Evolutionary conservation across 2,113 vertebrate genomes (phyloP), one percentile per base, ranked within the genome.

Genomic region (Haliaeetus leucogaster): DNA sequence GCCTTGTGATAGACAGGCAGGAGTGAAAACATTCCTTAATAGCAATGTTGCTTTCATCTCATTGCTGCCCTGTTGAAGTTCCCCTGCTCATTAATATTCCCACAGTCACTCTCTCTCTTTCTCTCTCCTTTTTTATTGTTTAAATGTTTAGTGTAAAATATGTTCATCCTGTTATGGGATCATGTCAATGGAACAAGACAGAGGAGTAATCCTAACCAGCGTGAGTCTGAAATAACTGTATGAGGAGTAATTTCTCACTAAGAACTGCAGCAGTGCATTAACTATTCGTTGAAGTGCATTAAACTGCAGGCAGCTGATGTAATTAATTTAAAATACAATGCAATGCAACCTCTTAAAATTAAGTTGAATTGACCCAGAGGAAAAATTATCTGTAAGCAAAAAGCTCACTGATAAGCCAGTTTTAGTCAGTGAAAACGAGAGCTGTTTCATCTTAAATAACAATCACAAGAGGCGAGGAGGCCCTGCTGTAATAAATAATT

Each of bases 1-100:
- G 96, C 96, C 98, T 95, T 85, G 85, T 98, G 97, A 98, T 98
- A 98, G 97, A 92, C 93, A 96, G 91, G 89, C 94, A 97, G 79
- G 90, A 97, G 95, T 88, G 94, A 98, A 97, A 96, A 90, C 88
- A 79, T 91, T 80, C 70, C 93, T 95, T 97, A 97, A 97, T 92
- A 95, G 90, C 95, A 89, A 40, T 2, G 5, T 89, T 93, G 90
- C 83, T 78, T 97, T 97, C 90, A 96, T 97, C 95, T 96, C 89
- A 43, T 83, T 86, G 95, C 76, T 90, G 84, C 86, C 82, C 66
- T 77, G 29, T 8, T 90, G 43, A 94, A 84, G 86, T 95, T 96
- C 48, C 40, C 36, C 40, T 74, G 52, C 78, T 96, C 42, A 79
- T 98, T 97, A 97, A 95, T 90, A 97, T 97, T 97, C 77, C 63